Conservation (phyloP, 2,113 vertebrate genomes). For the crab-eating macaque (Macaca fascicularis) region DNA sequence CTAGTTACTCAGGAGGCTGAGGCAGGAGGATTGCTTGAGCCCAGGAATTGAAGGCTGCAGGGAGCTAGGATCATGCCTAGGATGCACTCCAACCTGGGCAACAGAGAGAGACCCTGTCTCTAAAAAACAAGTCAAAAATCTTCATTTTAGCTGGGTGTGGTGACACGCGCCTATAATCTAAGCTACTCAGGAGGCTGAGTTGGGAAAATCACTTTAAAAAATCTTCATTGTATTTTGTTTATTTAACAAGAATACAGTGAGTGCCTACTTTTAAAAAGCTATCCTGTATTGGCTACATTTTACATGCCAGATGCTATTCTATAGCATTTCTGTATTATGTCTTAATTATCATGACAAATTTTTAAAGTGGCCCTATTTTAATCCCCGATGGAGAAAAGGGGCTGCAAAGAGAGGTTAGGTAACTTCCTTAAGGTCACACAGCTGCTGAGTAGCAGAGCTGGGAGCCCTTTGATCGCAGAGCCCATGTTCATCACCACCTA, state of each 20-base stretch:
- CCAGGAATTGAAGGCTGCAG: too few relatives aligned
- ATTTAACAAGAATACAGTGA: neutral
- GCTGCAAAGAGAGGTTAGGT: constrained; percentile 6
- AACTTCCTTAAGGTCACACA: neutral
- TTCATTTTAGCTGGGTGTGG: too few relatives aligned
- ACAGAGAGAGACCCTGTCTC: too few relatives aligned
- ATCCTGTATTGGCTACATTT: neutral
- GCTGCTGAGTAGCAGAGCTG: neutral
- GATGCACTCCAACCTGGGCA: too few relatives aligned
- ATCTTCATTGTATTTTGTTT: neutral
- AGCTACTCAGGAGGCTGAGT: too few relatives aligned
- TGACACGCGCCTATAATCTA: too few relatives aligned
- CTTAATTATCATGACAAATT: neutral
- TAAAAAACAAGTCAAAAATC: too few relatives aligned
- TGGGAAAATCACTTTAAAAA: too few relatives aligned
- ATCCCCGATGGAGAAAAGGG: neutral
- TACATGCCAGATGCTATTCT: neutral
- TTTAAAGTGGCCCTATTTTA: neutral
- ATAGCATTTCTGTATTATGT: neutral
- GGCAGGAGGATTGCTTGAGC: too few relatives aligned
- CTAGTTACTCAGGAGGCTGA: too few relatives aligned
- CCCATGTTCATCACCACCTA: too few relatives aligned
- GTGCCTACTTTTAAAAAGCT: neutral
- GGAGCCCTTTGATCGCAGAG: neutral
- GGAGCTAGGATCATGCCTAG: too few relatives aligned